A percentile compares a stretch with the other conserved stretches of the same genome.
Conservation (phyloP, 2,113 vertebrate genomes). For the Furnarius figulus region DNA sequence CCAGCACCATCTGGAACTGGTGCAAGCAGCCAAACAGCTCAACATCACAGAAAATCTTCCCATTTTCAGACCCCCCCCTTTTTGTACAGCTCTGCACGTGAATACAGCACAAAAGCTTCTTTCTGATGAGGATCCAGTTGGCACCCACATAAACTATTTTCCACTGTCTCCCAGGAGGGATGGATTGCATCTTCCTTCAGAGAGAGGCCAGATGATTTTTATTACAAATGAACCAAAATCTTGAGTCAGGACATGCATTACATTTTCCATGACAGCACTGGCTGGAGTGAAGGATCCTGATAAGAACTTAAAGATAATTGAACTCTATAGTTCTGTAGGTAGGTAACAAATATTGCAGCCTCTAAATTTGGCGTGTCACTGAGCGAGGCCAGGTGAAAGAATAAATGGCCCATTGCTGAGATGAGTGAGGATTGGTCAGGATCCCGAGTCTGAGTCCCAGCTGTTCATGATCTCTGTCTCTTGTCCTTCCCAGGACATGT, state of each 20-base stretch:
- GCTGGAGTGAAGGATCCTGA: constrained; percentile 16
- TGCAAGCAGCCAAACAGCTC: neutral
- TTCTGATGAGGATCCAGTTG: constrained; percentile 47
- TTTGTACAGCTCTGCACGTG: neutral
- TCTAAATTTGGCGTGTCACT: neutral
- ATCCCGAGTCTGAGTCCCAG: neutral
- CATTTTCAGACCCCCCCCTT: neutral
- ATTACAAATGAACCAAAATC: constrained; percentile 56
- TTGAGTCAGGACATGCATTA: constrained; percentile 51
- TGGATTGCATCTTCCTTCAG: constrained; percentile 35
- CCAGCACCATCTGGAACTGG: constrained; percentile 46
- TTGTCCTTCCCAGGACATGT: neutral
- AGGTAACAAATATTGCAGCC: constrained; percentile 6
- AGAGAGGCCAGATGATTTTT: constrained; percentile 46
- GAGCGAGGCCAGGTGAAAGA: neutral
- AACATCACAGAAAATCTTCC: neutral
- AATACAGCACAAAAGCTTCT: constrained; percentile 5
- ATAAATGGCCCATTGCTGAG: neutral
- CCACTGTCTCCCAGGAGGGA: neutral
- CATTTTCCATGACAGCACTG: constrained; percentile 19
- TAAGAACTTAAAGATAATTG: constrained; percentile 34
- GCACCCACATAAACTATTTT: constrained; percentile 36
- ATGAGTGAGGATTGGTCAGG: neutral
- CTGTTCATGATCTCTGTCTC: neutral
- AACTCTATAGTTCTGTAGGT: constrained; percentile 9